Conservation (phyloP, 2,888 invertebrate genomes). For the Meganola albula region DNA sequence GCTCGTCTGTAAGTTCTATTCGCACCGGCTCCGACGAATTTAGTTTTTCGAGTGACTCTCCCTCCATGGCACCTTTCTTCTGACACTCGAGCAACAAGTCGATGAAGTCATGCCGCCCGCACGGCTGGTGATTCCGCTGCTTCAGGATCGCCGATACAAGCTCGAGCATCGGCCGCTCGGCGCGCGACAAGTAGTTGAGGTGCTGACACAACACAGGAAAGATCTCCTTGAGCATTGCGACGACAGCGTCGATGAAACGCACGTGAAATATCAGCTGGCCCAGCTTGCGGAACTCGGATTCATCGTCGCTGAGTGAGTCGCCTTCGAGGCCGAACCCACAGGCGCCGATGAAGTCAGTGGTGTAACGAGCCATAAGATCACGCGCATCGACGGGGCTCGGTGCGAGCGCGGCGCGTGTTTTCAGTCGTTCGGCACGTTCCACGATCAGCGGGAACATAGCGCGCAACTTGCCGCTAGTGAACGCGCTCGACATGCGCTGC, state of each 20-base stretch:
- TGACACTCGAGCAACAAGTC: slow-evolving; percentile 45
- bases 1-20: slow-evolving; percentile 38
- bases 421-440: slow-evolving; percentile 46
- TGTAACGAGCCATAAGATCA: slow-evolving; percentile 56
- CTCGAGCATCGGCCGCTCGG: slow-evolving; percentile 37
- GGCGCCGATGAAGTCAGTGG: slow-evolving; percentile 54
- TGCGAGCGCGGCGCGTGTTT: slow-evolving; percentile 30
- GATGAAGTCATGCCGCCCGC: slow-evolving; percentile 46
- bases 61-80: slow-evolving; percentile 38
- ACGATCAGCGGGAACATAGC: slow-evolving; percentile 57
- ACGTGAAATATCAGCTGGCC: slow-evolving; percentile 40
- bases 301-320: slow-evolving; percentile 44
- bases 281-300: slow-evolving; percentile 47
- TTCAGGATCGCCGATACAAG: slow-evolving; percentile 44
- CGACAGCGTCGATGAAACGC: slow-evolving; percentile 22
- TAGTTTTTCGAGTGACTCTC: slow-evolving; percentile 41
- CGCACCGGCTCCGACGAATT: slow-evolving; percentile 34
- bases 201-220: slow-evolving; percentile 39
- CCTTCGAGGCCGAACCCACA: slow-evolving; percentile 53
- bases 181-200: slow-evolving; percentile 29
- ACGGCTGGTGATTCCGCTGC: slow-evolving; percentile 43
- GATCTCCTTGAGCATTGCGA: slow-evolving; percentile 37
- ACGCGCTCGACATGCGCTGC: slow-evolving; percentile 55
- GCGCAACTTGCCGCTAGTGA: slow-evolving; percentile 50
- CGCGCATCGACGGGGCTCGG: slow-evolving; percentile 38